Evolutionary conservation across 2,113 vertebrate species (phyloP).

Genomic region (Corythornis madagascariensis): DNA sequence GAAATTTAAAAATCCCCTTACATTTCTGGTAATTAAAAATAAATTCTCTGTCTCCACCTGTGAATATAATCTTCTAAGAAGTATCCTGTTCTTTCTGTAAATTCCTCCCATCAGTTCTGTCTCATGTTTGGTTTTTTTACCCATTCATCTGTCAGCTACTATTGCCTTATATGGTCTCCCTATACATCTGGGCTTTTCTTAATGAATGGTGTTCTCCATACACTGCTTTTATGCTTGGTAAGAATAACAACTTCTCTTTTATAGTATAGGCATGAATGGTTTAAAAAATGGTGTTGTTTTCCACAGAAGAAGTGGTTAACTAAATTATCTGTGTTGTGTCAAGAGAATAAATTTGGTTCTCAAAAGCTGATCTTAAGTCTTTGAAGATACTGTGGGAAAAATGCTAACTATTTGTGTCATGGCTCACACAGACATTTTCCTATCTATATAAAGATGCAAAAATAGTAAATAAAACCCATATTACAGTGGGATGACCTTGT

Average conservation of each 20-base stretch:
- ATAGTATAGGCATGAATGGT: background rate
- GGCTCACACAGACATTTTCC: background rate
- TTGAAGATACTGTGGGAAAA: background rate
- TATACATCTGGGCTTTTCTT: background rate
- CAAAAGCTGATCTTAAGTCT: background rate
- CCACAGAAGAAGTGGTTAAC: background rate
- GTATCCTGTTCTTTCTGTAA: background rate
- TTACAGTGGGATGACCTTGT: background rate
- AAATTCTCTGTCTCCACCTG: background rate
- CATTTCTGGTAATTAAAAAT: background rate
- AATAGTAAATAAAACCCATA: background rate
- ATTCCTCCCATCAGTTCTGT: background rate
- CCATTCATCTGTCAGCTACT: background rate
- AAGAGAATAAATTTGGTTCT: background rate
- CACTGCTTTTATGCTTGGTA: background rate
- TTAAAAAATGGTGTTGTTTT: background rate
- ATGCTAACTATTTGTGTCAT: background rate
- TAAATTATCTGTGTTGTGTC: background rate
- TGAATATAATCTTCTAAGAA: constrained; percentile 12
- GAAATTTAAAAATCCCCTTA: background rate
- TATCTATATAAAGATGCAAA: background rate
- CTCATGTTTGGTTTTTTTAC: background rate
- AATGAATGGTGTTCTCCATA: background rate
- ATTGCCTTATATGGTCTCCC: constrained; percentile 5
- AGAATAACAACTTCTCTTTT: background rate